Evolutionary conservation across 2,797 vertebrate species (phyloP), one percentile per base, ranked within the genome.

Genomic region (Characodon lateralis): DNA sequence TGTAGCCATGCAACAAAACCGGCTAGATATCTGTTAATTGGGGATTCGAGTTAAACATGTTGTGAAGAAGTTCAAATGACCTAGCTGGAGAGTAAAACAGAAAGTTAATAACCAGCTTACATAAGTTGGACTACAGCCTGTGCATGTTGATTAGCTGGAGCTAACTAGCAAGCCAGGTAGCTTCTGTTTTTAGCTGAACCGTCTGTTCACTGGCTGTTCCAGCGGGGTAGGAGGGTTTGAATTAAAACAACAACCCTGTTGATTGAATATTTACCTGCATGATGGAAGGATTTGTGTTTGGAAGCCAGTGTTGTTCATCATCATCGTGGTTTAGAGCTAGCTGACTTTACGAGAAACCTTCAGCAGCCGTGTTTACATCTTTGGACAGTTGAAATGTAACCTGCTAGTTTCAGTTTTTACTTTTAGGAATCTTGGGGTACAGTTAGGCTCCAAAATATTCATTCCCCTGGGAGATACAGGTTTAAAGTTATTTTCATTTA

Each of bases 61-160:
- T 9, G 31, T 0, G n/a, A 12, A 69, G 26, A 66, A 51, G 72
- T 71, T 43, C 41, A 1, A 7, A 46, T 69, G 41, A 2, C 66
- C 69, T 22, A 53, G 80, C 79, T n/a, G 70, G 61, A 51, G 71
- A 59, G 74, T 74, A 75, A 78, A 78, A 55, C 31, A 31, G 66
- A 65, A 72, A 77, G 89, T 88, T 89, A 85, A 86, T 89, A 85
- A 86, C 78, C 86, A 76, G 72, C 91, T 94, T 93, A 94, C 87
- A 92, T 94, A 94, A 94, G 87, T 89, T 92, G 83, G 84, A 88
- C 79, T 73, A 89, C 93, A 84, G 85, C 73, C 91, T 93, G 58
- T 94, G 92, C 94, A 94, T 95, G 92, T 90, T 94, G 91, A 95
- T 95, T 92, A 93, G 92, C 91, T 85, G 48, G 85, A 80, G 88